Percentiles rank a stretch among this genome's conserved stretches.
phyloP scores from a whole-genome alignment of 2,888 invertebrate species.

The Dastarcus helophoroides region DNA sequence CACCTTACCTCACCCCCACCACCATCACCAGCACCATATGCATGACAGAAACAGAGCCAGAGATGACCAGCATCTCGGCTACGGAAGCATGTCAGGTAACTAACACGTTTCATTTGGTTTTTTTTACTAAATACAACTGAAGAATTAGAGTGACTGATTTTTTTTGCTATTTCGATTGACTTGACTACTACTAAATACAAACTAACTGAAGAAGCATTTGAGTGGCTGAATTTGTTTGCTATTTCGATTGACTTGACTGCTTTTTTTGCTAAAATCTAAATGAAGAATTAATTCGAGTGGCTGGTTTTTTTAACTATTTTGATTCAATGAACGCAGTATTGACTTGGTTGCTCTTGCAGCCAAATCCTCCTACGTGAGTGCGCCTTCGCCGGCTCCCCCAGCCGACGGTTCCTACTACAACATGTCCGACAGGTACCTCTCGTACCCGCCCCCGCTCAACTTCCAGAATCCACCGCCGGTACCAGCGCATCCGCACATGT shows the following conservation, averaged over 20 bases:
- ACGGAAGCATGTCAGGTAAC: constrained; percentile 37
- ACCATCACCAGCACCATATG: constrained; percentile 33
- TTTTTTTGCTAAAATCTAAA: no score
- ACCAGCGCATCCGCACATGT: constrained; percentile 39
- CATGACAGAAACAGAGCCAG: constrained; percentile 35
- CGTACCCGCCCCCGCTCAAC: constrained; percentile 64
- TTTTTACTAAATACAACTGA: no score
- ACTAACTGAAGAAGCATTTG: no score
- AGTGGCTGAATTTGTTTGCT: no score
- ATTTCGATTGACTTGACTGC: constrained; percentile 1
- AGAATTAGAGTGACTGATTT: no score
- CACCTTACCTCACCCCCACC: constrained; percentile 37
- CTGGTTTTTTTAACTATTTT: no score
- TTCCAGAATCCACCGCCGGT: constrained; percentile 41
- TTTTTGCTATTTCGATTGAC: no score
- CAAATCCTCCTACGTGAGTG: constrained; percentile 50
- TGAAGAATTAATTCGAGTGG: no score
- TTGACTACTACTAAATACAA: no score
- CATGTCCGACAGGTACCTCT: constrained; percentile 70
- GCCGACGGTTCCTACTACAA: constrained; percentile 71
- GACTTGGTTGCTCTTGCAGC: no score
- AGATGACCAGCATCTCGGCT: constrained; percentile 36
- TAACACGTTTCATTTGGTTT: no score
- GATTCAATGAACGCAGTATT: no score
- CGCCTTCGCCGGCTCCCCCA: constrained; percentile 63